Conservation (phyloP, 1,140 invertebrate species). For the Luehdorfia chinensis region DNA sequence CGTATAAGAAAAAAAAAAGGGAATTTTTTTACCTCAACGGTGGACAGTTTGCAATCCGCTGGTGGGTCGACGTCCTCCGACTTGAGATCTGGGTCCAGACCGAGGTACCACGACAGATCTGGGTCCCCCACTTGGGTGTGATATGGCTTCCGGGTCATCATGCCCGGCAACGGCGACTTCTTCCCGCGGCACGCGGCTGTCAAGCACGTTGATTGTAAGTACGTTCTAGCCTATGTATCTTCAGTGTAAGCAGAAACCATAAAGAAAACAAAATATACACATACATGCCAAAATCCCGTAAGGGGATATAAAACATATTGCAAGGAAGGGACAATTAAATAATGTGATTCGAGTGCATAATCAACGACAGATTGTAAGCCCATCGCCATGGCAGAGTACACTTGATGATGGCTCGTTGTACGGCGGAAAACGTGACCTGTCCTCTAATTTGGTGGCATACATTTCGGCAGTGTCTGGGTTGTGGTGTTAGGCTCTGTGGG, state of each 20-base stretch:
- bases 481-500: too few species aligned
- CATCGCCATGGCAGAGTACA: too few species aligned
- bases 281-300: neutral
- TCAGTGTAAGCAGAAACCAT: neutral
- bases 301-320: neutral
- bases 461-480: too few species aligned
- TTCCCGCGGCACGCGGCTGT: slow-evolving; percentile 40
- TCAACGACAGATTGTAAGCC: slow-evolving; percentile 13
- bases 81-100: slow-evolving; percentile 51
- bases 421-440: neutral
- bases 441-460: too few species aligned
- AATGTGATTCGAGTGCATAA: too few species aligned
- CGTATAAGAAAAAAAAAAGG: neutral
- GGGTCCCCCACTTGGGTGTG: slow-evolving; percentile 51
- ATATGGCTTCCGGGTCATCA: slow-evolving; percentile 45
- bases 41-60: slow-evolving; percentile 29
- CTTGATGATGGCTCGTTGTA: too few species aligned
- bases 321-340: too few species aligned
- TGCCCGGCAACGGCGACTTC: slow-evolving; percentile 45
- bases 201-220: neutral
- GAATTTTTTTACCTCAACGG: slow-evolving; percentile 45
- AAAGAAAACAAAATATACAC: slow-evolving; percentile 7
- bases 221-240: neutral
- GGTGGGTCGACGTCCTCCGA: slow-evolving; percentile 44
- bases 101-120: slow-evolving; percentile 56